These are phyloP conservation scores for Patagioenas fasciata DNA, from an alignment of 2,113 vertebrate genomes.

Conservation along the genomic window DNA sequence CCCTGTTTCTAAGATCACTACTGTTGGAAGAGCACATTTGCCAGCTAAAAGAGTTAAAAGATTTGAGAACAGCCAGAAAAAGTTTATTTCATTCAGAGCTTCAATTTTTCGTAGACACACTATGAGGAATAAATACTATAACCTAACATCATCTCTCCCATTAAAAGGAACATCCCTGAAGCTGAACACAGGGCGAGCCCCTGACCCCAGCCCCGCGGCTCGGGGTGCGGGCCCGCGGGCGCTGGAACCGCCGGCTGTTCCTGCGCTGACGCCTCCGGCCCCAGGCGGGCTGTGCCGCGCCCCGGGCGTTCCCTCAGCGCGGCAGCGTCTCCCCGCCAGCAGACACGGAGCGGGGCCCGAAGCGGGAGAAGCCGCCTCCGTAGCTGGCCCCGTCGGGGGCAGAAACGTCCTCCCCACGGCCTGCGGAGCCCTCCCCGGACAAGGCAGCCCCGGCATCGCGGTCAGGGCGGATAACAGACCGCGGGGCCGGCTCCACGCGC, in stretches of 20 bases:
- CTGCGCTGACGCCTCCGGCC: not conserved
- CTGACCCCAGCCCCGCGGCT: accelerated
- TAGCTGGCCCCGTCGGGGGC: not conserved
- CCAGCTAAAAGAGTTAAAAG: not conserved
- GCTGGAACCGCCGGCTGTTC: accelerated
- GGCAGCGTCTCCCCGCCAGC: no score
- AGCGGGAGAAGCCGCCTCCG: no score
- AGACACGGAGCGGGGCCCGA: not conserved
- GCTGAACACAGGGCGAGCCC: not conserved
- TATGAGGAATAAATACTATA: accelerated
- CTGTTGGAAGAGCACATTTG: accelerated
- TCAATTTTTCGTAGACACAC: not conserved
- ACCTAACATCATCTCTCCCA: not conserved
- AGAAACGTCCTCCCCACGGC: not conserved
- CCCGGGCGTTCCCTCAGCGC: not conserved
- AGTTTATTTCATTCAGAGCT: not conserved
- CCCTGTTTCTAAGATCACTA: accelerated
- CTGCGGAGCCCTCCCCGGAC: not conserved
- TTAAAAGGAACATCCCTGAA: accelerated
- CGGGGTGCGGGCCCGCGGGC: accelerated
- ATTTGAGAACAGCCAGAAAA: not conserved
- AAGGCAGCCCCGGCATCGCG: not conserved
- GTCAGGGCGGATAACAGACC: no score
- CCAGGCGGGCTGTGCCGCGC: no score
- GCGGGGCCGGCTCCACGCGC: accelerated